Conservation (phyloP, 35 echinoderm and acorn worm genomes). For the Lytechinus pictus region DNA sequence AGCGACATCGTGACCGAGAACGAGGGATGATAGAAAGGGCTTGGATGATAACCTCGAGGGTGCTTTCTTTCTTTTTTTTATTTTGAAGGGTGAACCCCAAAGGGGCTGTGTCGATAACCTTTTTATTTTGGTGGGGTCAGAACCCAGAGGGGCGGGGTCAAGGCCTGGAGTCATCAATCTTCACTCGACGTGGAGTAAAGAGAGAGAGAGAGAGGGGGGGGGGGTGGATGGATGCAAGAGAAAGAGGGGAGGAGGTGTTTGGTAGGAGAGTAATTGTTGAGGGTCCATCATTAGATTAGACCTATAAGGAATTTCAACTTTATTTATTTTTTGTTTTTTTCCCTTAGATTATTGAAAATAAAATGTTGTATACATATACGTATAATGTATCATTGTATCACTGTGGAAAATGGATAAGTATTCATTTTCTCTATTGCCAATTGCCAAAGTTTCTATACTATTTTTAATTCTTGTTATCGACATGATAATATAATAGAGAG, state of each 20-base stretch:
- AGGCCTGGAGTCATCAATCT: constrained; percentile 24
- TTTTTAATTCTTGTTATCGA: too few species aligned
- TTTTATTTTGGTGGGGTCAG: constrained; percentile 21
- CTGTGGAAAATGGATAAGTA: too few species aligned
- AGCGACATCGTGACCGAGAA: neutral
- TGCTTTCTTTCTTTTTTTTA: neutral
- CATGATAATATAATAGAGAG: too few species aligned
- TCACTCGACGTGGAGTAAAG: neutral
- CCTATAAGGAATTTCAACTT: too few species aligned
- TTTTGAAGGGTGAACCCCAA: neutral
- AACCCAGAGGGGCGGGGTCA: constrained; percentile 30
- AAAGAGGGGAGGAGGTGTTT: neutral
- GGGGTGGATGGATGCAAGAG: neutral
- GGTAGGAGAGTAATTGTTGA: neutral
- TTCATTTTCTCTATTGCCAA: too few species aligned
- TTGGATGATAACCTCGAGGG: neutral
- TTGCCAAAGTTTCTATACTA: too few species aligned
- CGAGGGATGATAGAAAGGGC: neutral
- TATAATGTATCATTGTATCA: too few species aligned
- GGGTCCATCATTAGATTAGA: too few species aligned
- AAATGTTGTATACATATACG: too few species aligned
- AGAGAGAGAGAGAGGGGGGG: neutral
- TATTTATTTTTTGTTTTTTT: too few species aligned
- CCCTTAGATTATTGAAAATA: too few species aligned
- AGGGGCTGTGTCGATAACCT: constrained; percentile 38